Base-by-base conservation (phyloP, 1,140 invertebrate species). In the Ectropis grisescens region DNA sequence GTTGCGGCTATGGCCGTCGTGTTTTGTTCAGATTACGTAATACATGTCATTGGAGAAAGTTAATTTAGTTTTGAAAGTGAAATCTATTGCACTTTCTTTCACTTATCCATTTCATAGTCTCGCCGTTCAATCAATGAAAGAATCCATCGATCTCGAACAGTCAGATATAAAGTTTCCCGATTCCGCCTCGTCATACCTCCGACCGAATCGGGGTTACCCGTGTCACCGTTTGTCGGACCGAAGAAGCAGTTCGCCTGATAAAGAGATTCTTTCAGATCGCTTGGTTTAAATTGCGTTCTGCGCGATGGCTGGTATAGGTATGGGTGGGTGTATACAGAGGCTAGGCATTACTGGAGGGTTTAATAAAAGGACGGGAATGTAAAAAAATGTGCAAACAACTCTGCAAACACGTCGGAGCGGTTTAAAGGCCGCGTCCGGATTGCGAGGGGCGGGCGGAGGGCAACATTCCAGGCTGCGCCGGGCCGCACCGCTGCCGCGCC, bases 11-110 rank as follows among this genome's bases (percentile, higher is more conserved):
- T 66, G 64, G 59, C 45, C 53, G 58, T 60, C 64, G 71, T 72
- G 74, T 68, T 62, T 78, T 57, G 58, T 62, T 56, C 43, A 61
- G 53, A 76, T 78, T 81, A 65, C 48, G 58, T 76, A 78, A 81
- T 58, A 78, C 76, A 60, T 78, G 76, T 78, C 72, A 76, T 58
- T 70, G 65, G 76, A 76, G 76, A 81, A 81, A 81, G 76, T 81
- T 76, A 81, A 78, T 74, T 78, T 81, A 78, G 72, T 74, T 75
- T 76, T 81, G 72, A 81, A 81, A 81, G 76, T 76, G 72, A 81
- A 81, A 81, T 81, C 71, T 68, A 81, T 81, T 76, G 68, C 59
- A 78, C 65, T 70, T 76, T 81, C 76, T 76, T 81, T 75, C 59
- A 72, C 69, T 81, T 75, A 76, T 64, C 54, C 58, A 72, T 71